Percentiles rank a stretch among this genome's conserved stretches.
These are phyloP conservation scores for Stomatorhinus ivindoensis DNA, from an alignment of 2,113 vertebrate species.

Conservation along the genomic window DNA sequence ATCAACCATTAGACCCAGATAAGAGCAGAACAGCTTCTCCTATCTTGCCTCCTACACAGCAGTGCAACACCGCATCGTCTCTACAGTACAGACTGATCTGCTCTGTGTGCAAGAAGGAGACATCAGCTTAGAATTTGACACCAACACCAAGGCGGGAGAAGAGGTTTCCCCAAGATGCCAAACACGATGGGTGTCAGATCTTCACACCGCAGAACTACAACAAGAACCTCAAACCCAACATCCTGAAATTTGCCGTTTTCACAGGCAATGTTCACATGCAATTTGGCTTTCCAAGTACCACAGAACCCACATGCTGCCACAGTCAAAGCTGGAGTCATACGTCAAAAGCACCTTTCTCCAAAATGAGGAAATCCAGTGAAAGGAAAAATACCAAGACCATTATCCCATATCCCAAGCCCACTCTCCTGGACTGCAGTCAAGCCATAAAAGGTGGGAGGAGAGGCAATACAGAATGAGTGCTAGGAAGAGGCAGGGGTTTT, in stretches of 20 bases:
- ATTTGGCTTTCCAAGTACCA: neutral
- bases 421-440: slow-evolving; percentile 11
- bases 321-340: neutral
- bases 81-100: neutral
- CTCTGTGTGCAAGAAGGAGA: neutral
- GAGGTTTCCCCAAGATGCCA: neutral
- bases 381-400: neutral
- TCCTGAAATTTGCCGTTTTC: neutral
- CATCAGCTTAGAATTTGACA: neutral
- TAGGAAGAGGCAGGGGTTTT: neutral
- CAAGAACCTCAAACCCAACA: neutral
- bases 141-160: neutral
- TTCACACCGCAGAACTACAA: neutral
- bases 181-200: neutral
- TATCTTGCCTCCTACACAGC: neutral
- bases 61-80: neutral
- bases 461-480: neutral
- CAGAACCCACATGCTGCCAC: neutral
- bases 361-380: neutral
- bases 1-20: neutral
- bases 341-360: neutral
- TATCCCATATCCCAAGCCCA: neutral
- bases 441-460: slow-evolving; percentile 35
- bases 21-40: neutral
- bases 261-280: neutral